Evolutionary conservation across 2,113 vertebrate genomes (phyloP), one percentile per base, ranked within the genome.

Genomic region (Lynx canadensis): DNA sequence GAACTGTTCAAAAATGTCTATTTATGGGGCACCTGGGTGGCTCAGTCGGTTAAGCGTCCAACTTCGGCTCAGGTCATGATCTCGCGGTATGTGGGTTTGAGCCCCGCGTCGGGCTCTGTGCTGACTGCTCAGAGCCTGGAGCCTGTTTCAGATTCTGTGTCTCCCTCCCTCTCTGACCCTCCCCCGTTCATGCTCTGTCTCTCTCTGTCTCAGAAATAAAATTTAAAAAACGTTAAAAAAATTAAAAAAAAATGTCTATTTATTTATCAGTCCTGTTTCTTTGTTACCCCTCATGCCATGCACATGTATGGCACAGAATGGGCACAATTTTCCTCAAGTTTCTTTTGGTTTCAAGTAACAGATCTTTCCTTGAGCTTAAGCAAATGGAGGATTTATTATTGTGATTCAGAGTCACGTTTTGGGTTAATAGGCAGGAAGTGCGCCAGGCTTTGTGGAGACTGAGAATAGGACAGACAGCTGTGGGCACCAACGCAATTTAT

Each of bases 361-460:
- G 12, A 68, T 89, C 10, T 79, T 73, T 96, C 76, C 38, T 68
- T 15, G 0, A 92, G 21, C 38, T 38, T 85, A 97, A 96, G 69
- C 79, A 96, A 76, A 68, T n/a, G 1, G 69, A 74, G 41, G 71
- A 95, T 94, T 78, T 81, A 95, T 94, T 95, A 80, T 86, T 74
- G 60, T 80, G n/a, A 90, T 38, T 95, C 50, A 81, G 29, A 86
- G n/a, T 95, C 93, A 85, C 18, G 73, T 78, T n/a, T 80, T 94
- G 76, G 69, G 76, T 90, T 84, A 92, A 91, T 80, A 94, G 79
- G 88, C 92, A 97, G 80, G 25, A 76, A 85, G 57, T 79, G 36
- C 45, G 12, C 45, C 33, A 31, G 69, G 87, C 38, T 36, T 91
- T 76, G 36, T 57, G n/a, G 66, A 45, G 25, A 78, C 48, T 89